Conservation (phyloP, 1,140 invertebrate species). For the Trichonephila clavipes region DNA sequence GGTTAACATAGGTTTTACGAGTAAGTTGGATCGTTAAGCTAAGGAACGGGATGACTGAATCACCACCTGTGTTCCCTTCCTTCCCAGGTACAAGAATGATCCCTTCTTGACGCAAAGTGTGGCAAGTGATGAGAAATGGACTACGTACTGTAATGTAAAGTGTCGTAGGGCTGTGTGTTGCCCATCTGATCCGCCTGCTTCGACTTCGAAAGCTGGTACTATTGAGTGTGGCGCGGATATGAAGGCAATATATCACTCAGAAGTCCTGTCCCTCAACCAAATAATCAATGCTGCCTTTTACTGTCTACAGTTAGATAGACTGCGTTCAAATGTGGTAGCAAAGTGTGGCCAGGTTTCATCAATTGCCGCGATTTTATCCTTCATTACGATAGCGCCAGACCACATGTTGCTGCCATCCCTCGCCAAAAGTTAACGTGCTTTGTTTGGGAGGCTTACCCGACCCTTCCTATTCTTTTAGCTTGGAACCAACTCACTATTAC, state of each 20-base stretch:
- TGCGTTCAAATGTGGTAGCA: neutral
- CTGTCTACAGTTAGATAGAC: slow-evolving; percentile 18
- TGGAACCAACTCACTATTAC: neutral
- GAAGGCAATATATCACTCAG: neutral
- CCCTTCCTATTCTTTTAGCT: neutral
- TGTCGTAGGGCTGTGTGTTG: too few species aligned
- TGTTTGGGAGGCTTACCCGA: neutral
- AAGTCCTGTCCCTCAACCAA: neutral
- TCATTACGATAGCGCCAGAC: slow-evolving; percentile 30
- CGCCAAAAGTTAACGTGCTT: too few species aligned
- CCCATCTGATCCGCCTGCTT: too few species aligned
- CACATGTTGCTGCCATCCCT: neutral
- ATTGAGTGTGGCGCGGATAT: neutral
- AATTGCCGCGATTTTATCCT: neutral
- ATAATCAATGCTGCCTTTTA: slow-evolving; percentile 5
- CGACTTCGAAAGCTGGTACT: neutral
- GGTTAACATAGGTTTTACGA: too few species aligned
- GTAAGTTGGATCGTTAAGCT: too few species aligned
- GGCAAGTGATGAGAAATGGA: too few species aligned
- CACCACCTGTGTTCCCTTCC: too few species aligned
- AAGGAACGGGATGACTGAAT: too few species aligned
- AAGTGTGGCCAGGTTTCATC: too few species aligned
- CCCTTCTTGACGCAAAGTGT: too few species aligned
- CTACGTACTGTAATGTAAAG: too few species aligned
- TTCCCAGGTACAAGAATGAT: too few species aligned